phyloP scores from a whole-genome alignment of 2,113 vertebrate genomes.

The Meriones unguiculatus region DNA sequence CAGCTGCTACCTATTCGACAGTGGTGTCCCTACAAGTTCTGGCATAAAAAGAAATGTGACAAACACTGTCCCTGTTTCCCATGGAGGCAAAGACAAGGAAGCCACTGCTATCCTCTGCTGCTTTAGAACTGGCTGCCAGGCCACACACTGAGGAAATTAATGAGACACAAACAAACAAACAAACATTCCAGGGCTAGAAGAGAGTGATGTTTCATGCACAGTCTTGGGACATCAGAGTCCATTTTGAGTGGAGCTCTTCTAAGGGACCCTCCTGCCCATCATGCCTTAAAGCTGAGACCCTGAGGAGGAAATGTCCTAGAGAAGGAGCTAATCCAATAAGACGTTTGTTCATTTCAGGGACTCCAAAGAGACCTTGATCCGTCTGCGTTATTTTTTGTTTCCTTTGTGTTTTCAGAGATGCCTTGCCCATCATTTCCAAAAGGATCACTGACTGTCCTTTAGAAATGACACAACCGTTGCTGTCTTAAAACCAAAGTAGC shows the following conservation, averaged over 20 bases:
- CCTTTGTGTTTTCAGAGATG: not conserved
- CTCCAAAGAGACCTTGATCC: not conserved
- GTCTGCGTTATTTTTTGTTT: accelerated
- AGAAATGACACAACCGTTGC: not conserved
- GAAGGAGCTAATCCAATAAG: not conserved
- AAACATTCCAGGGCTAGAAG: not conserved
- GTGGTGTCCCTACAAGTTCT: not conserved
- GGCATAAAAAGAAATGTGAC: not conserved
- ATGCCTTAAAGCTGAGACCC: not conserved
- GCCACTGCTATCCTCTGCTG: not conserved
- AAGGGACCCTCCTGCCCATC: not conserved
- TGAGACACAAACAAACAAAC: not conserved
- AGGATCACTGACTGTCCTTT: not conserved
- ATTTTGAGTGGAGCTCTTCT: not conserved
- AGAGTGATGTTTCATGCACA: not conserved
- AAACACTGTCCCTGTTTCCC: not conserved
- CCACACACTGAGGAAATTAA: not conserved
- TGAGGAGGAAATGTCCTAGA: not conserved
- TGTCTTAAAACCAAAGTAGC: not conserved
- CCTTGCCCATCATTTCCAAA: not conserved
- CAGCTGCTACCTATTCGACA: not conserved
- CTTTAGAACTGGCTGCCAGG: not conserved
- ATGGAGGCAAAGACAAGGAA: not conserved
- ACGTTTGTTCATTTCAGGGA: not conserved
- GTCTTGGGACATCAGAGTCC: too few relatives aligned